Evolutionary conservation across 2,888 invertebrate species (phyloP), one percentile per base, ranked within the genome.

Genomic region (Pyrocoelia pectoralis): DNA sequence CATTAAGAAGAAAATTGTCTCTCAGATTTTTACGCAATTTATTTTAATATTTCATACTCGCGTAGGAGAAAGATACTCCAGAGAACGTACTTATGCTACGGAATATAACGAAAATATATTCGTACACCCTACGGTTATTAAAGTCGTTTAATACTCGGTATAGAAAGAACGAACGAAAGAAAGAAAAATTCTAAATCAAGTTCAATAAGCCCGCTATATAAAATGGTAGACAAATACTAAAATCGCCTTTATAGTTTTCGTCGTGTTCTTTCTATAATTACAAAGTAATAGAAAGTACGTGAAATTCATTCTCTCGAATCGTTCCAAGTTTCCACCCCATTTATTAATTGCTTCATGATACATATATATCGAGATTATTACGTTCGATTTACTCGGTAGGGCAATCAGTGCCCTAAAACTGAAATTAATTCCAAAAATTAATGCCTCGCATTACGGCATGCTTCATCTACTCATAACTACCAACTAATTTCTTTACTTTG

Each of bases 361-460:
- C 61, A 61, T 57, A 61, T 24, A 24, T 56, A 61, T 53, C 50
- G 51, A 65, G 61, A 65, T 65, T 65, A 65, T 65, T 65, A 61
- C 65, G 24, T 57, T 65, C 65, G 61, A 65, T 65, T 65, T 63
- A 64, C 54, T 43, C 43, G 54, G 28, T 43, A 52, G 19, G 59
- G 58, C 59, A 52, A 63, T 63, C 63, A 38, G 57, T 55, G 49
- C 38, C 59, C 56, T 59, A 59, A 50, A 41, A 51, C 41, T 41
- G 38, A 55, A 63, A 63, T 58, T 58, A 63, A 63, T 63, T 63
- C 63, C 57, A 54, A 57, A 38, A 50, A 50, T 9, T 43, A 43
- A 43, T 43, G 15, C 61, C 56, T 65, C 69, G 69, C 69, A 70
- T 69, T 72, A 70, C 70, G 61, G 61, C 33, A 3, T n/a, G 33